These are phyloP conservation scores for Sebastes vulpes DNA, from an alignment of 2,797 vertebrate species.

Conservation along the genomic window DNA sequence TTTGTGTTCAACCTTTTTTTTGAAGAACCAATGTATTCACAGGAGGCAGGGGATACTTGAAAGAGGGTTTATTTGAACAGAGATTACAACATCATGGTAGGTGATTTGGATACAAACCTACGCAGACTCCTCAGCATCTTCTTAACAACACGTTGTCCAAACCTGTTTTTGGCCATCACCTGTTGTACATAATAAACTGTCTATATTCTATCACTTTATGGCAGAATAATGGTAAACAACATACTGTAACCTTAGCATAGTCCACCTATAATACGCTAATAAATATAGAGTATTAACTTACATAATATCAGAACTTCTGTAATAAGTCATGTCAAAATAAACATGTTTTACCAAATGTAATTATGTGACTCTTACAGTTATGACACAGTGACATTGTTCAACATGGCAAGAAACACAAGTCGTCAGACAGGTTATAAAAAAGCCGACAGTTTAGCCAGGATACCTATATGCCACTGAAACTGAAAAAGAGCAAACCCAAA, in stretches of 20 bases:
- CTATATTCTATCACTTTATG: not conserved
- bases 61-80: too few relatives aligned
- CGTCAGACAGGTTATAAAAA: not conserved
- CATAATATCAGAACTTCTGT: too few relatives aligned
- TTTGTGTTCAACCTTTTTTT: not conserved
- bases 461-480: too few relatives aligned
- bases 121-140: not conserved
- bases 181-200: not conserved
- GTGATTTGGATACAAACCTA: not conserved
- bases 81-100: too few relatives aligned
- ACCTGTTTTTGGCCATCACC: not conserved
- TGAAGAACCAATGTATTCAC: too few relatives aligned
- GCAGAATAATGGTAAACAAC: not conserved
- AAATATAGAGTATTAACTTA: too few relatives aligned
- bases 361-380: too few relatives aligned
- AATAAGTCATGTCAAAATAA: too few relatives aligned
- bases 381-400: not conserved
- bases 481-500: not conserved
- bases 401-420: not conserved
- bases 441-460: not conserved
- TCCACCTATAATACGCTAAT: too few relatives aligned
- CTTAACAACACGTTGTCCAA: not conserved
- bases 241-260: too few relatives aligned
- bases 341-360: too few relatives aligned
- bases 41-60: too few relatives aligned